phyloP scores from a whole-genome alignment of 2,113 vertebrate genomes.

The Oncorhynchus masou region DNA sequence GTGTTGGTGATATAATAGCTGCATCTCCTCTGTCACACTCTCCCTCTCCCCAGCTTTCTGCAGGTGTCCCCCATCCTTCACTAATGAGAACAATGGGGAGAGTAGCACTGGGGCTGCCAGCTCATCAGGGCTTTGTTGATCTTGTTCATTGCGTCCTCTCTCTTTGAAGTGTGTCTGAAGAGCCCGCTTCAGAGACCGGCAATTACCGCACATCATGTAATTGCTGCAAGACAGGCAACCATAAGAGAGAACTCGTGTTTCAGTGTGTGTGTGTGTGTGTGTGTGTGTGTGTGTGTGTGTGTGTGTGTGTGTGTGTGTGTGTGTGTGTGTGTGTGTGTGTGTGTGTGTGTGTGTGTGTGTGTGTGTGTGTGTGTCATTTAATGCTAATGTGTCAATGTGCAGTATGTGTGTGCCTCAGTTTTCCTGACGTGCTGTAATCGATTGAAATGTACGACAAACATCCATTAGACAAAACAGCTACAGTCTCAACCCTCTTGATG shows the following conservation, averaged over 20 bases:
- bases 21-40: constrained; percentile 10
- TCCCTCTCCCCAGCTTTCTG: constrained; percentile 33
- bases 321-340: too few species aligned
- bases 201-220: constrained; percentile 80
- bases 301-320: too few species aligned
- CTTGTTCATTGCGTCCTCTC: constrained; percentile 78
- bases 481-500: too few species aligned
- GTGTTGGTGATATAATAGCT: constrained; percentile 24
- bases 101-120: constrained; percentile 60
- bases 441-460: too few species aligned
- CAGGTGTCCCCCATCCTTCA: constrained; percentile 58
- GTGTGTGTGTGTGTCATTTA: too few species aligned
- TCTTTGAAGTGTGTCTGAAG: constrained; percentile 82
- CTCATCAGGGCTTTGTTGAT: constrained; percentile 73
- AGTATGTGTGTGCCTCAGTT: too few species aligned
- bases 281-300: background rate
- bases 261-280: constrained; percentile 17
- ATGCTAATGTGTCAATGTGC: too few species aligned
- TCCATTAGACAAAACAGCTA: too few species aligned
- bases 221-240: constrained; percentile 77
- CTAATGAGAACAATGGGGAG: constrained; percentile 75
- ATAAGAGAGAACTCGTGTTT: constrained; percentile 68
- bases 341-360: too few species aligned
- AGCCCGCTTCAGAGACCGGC: constrained; percentile 77
- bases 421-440: too few species aligned